Conservation (phyloP, 2,113 vertebrate genomes). For the Cinclus cinclus region DNA sequence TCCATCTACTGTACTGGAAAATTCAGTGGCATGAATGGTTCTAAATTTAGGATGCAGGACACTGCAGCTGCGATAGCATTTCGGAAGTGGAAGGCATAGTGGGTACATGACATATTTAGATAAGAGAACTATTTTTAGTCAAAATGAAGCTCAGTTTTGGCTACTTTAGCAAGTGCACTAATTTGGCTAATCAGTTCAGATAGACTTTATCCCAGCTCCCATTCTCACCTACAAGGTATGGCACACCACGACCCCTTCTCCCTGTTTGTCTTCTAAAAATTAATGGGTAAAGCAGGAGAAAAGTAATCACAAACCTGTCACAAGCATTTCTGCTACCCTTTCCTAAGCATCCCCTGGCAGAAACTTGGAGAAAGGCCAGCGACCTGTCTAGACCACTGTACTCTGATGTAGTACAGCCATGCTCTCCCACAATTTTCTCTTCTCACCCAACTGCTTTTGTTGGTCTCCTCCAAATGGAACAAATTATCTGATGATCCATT, state of each 20-base stretch:
- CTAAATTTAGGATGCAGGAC: slow-evolving; percentile 63
- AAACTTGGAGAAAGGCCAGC: neutral
- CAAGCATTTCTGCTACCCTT: neutral
- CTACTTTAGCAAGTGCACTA: neutral
- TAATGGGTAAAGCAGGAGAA: neutral
- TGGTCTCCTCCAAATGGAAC: neutral
- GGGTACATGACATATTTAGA: slow-evolving; percentile 50
- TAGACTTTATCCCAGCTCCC: neutral
- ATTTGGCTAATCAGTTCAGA: slow-evolving; percentile 16
- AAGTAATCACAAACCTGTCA: neutral
- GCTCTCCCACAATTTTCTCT: neutral
- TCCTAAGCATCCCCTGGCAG: neutral
- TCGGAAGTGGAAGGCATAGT: slow-evolving; percentile 57
- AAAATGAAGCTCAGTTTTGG: slow-evolving; percentile 6
- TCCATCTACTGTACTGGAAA: slow-evolving; percentile 22
- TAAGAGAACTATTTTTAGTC: slow-evolving; percentile 58
- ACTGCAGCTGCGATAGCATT: slow-evolving; percentile 41
- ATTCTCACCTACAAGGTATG: neutral
- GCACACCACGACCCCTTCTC: neutral
- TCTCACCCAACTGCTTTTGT: neutral
- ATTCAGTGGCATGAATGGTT: slow-evolving; percentile 40
- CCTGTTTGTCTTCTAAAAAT: neutral
- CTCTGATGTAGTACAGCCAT: neutral
- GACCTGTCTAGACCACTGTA: neutral
- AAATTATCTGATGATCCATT: slow-evolving; percentile 6